Evolutionary conservation across 2,888 invertebrate species (phyloP).

Genomic region (Trissolcus japonicus): DNA sequence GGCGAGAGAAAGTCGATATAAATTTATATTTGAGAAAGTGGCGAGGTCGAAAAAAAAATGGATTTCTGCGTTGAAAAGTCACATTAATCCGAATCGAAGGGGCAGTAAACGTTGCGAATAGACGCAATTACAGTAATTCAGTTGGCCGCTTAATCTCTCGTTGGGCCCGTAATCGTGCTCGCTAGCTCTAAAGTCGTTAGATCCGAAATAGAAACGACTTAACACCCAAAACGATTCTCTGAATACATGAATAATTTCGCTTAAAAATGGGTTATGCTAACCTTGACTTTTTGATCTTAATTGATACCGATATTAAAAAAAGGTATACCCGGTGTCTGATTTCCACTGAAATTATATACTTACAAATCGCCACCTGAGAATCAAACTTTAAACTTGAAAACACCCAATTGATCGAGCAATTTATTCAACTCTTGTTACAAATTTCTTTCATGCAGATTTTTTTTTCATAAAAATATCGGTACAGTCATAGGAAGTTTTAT

Average conservation of each 20-base stretch:
- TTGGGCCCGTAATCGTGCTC: neutral
- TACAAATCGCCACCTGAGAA: slow-evolving; percentile 16
- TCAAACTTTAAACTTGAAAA: neutral
- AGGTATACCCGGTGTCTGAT: slow-evolving; percentile 22
- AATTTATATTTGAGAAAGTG: slow-evolving; percentile 11
- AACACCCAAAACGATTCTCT: slow-evolving; percentile 20
- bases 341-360: slow-evolving; percentile 26
- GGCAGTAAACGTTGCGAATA: slow-evolving; percentile 4
- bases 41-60: neutral
- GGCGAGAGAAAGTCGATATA: slow-evolving; percentile 11
- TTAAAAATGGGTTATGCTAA: neutral
- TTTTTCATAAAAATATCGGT: neutral
- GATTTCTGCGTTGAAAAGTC: slow-evolving; percentile 1
- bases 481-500: neutral
- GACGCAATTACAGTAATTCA: slow-evolving; percentile 17
- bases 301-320: slow-evolving; percentile 37
- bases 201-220: slow-evolving; percentile 14
- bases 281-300: slow-evolving; percentile 37
- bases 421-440: neutral
- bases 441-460: neutral
- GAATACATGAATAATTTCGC: slow-evolving; percentile 33
- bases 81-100: slow-evolving; percentile 6
- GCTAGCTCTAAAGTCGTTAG: neutral
- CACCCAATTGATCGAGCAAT: slow-evolving; percentile 7
- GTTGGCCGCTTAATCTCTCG: neutral